phyloP scores from a whole-genome alignment of 2,888 invertebrate genomes.

The Operophtera brumata region DNA sequence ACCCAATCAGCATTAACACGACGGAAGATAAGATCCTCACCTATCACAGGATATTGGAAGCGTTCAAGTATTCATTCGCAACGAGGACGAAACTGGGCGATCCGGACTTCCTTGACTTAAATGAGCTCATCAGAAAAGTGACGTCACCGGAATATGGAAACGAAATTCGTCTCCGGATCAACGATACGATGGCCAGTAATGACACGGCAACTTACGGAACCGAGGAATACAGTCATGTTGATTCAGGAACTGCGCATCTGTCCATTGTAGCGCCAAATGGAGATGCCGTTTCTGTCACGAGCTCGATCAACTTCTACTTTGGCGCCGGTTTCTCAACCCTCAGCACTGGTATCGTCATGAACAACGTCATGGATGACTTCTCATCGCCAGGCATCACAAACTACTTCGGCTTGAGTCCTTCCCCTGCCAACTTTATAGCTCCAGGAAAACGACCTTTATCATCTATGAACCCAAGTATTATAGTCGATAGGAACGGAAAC shows the following conservation, averaged over 20 bases:
- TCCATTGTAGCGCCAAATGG: slow-evolving; percentile 91
- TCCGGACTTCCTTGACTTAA: too few species aligned
- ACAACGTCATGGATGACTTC: slow-evolving; percentile 98
- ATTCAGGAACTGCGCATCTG: slow-evolving; percentile 85
- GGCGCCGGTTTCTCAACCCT: slow-evolving; percentile 89
- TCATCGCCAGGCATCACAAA: slow-evolving; percentile 87
- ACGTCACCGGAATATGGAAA: too few species aligned
- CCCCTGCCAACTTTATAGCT: slow-evolving; percentile 88
- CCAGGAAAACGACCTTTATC: slow-evolving; percentile 92
- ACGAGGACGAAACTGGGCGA: slow-evolving; percentile 79
- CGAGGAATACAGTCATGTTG: too few species aligned
- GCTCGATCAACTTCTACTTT: slow-evolving; percentile 90
- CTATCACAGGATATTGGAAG: slow-evolving; percentile 93
- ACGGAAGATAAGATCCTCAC: slow-evolving; percentile 77
- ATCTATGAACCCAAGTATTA: slow-evolving; percentile 91
- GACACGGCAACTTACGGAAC: too few species aligned
- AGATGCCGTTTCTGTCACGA: slow-evolving; percentile 95
- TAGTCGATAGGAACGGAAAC: slow-evolving; percentile 75
- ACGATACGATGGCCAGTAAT: too few species aligned
- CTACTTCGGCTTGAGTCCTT: slow-evolving; percentile 86
- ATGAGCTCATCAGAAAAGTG: too few species aligned
- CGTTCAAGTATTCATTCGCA: slow-evolving; percentile 95
- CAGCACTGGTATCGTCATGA: slow-evolving; percentile 94
- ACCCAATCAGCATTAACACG: too few species aligned
- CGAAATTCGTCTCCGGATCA: too few species aligned